Base-by-base conservation (phyloP, 2,113 vertebrate genomes). In the Stomatorhinus ivindoensis region DNA sequence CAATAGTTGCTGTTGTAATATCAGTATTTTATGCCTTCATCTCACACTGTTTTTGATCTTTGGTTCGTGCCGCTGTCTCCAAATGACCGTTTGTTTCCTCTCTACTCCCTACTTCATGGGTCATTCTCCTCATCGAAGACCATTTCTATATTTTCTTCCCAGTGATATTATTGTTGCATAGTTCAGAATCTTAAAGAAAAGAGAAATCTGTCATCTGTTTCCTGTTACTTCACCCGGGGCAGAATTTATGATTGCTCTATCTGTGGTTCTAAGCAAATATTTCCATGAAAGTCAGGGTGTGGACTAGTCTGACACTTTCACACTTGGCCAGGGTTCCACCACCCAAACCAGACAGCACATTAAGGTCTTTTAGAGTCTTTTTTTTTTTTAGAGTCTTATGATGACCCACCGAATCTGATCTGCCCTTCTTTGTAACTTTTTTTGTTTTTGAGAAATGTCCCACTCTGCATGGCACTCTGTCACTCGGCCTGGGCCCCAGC, bases 171-270 rank as follows among this genome's bases (percentile, higher is more conserved):
- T 27, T 86, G 9, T 31, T 47, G 42, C 44, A 17, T 48, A n/a
- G 76, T 44, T 46, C 42, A 42, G 35, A 21, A 21, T 42, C 35
- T 86, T 86, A 50, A 47, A 82, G 39, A 35, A 39, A 82, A 82
- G 10, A 47, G 21, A n/a, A 35, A 27, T 87, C 44, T 87, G 3
- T 42, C 53, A 19, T 87, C 31, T 87, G 44, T 58, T 61, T 58
- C 86, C 86, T 87, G 86, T 87, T 87, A 51, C 53, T 42, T 87
- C 86, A 87, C 35, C 86, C 31, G 19, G 31, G 86, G 9, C 31
- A 58, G 53, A 44, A 87, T 58, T 87, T 87, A 55, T 58, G 86
- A 39, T 58, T 55, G 31, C 86, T 87, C 8, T 87, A 27, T 61
- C 86, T 87, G 86, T 87, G 51, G 85, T 48, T 27, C 48, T 17